phyloP scores from a whole-genome alignment of 2,888 invertebrate genomes.

The Minunthozetes semirufus region DNA sequence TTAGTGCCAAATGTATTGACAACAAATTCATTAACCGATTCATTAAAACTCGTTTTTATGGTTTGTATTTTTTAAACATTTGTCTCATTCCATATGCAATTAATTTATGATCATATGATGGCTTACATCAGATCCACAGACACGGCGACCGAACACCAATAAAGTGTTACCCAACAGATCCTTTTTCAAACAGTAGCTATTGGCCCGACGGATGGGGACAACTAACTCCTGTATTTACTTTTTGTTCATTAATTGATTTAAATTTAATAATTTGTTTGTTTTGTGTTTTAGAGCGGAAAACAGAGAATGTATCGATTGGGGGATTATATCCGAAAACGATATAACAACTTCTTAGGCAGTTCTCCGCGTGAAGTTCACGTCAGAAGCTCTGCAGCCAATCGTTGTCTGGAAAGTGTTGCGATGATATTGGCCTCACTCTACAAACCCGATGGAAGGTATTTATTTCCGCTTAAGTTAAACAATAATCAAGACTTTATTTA shows the following conservation, averaged over 20 bases:
- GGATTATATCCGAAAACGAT: slow-evolving; percentile 32
- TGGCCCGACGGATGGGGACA: slow-evolving; percentile 39
- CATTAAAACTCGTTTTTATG: slow-evolving; percentile 13
- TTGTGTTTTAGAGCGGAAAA: slow-evolving; percentile 36
- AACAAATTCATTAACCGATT: too few species aligned
- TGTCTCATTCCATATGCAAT: neutral
- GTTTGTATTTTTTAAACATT: slow-evolving; percentile 7
- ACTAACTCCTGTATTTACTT: slow-evolving; percentile 31
- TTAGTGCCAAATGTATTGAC: too few species aligned
- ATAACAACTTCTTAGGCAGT: slow-evolving; percentile 32
- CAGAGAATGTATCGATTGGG: slow-evolving; percentile 38
- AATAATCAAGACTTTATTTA: neutral
- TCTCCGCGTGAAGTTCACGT: slow-evolving; percentile 36
- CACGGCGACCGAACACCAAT: slow-evolving; percentile 40
- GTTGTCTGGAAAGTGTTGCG: slow-evolving; percentile 38
- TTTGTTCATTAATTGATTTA: neutral
- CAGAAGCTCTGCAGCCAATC: slow-evolving; percentile 38
- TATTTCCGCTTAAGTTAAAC: neutral
- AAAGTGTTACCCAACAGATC: slow-evolving; percentile 38
- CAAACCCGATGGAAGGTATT: slow-evolving; percentile 32
- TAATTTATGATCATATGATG: neutral
- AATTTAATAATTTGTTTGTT: neutral
- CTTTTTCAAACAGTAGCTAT: slow-evolving; percentile 31
- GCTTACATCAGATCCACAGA: slow-evolving; percentile 33
- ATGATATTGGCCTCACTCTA: slow-evolving; percentile 39